Percentiles rank a stretch among this genome's conserved stretches.
phyloP scores from a whole-genome alignment of 2,888 invertebrate genomes.

The Eupithecia pulchellata region DNA sequence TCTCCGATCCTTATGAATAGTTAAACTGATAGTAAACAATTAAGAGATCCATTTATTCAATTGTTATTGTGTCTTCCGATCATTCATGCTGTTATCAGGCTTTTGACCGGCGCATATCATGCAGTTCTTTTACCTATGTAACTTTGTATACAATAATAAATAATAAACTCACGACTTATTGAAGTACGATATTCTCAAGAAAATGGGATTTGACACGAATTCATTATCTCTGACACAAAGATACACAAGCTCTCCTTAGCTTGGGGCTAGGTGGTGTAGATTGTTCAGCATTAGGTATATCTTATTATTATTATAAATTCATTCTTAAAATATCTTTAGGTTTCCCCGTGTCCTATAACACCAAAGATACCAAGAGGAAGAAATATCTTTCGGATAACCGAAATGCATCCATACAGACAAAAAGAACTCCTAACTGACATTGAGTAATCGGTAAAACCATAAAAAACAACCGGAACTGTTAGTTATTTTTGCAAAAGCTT shows the following conservation, averaged over 20 bases:
- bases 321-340: neutral
- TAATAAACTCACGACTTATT: neutral
- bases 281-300: no score
- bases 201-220: neutral
- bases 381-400: neutral
- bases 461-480: conserved; percentile 40
- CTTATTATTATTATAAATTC: neutral
- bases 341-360: neutral
- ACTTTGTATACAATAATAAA: conserved; percentile 37
- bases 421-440: neutral
- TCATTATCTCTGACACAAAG: neutral
- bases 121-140: conserved; percentile 76
- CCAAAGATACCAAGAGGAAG: neutral
- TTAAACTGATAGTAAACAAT: conserved; percentile 70
- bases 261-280: no score
- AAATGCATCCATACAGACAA: neutral
- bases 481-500: conserved; percentile 54
- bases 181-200: neutral
- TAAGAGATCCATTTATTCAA: conserved; percentile 72
- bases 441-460: conserved; percentile 5
- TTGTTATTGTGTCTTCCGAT: conserved; percentile 62
- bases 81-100: conserved; percentile 72
- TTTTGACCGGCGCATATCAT: conserved; percentile 68
- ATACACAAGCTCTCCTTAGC: no score
- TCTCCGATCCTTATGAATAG: conserved; percentile 47